Evolutionary conservation across 2,113 vertebrate genomes (phyloP).

Genomic region (Thomomys bottae): DNA sequence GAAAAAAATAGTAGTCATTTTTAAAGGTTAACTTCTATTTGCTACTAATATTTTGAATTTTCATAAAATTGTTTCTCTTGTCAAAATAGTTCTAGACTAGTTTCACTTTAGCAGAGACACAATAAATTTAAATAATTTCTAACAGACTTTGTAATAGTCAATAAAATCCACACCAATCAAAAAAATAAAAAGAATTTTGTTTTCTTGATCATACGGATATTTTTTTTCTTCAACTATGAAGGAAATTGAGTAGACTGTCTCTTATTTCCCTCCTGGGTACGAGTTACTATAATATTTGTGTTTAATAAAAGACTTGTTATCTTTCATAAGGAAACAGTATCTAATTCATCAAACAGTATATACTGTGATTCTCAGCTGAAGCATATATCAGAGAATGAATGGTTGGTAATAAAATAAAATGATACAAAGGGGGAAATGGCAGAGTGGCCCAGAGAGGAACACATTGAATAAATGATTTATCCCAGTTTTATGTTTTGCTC

Average conservation of each 20-base stretch:
- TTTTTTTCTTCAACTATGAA: constrained; percentile 50
- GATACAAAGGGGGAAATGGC: constrained; percentile 14
- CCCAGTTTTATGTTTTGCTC: background rate
- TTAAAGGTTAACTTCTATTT: background rate
- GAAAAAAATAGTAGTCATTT: background rate
- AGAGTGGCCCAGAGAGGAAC: constrained; percentile 4
- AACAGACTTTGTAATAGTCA: background rate
- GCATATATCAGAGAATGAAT: constrained; percentile 45
- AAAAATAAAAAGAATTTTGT: background rate
- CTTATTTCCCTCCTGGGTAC: constrained; percentile 42
- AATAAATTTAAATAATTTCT: background rate
- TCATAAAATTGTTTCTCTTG: background rate
- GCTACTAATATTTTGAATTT: background rate
- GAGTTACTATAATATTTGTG: constrained; percentile 59
- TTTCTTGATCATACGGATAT: constrained; percentile 36
- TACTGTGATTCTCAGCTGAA: constrained; percentile 46
- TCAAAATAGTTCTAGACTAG: background rate
- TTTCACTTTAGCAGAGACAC: background rate
- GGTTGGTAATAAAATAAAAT: constrained; percentile 59
- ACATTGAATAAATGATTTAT: constrained; percentile 6
- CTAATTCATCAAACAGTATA: constrained; percentile 61
- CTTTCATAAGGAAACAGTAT: constrained; percentile 37
- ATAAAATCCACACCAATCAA: background rate
- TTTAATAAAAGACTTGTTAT: constrained; percentile 59
- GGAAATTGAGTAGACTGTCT: constrained; percentile 64